phyloP scores from a whole-genome alignment of 2,888 invertebrate genomes.

The Pterobdella sp. region DNA sequence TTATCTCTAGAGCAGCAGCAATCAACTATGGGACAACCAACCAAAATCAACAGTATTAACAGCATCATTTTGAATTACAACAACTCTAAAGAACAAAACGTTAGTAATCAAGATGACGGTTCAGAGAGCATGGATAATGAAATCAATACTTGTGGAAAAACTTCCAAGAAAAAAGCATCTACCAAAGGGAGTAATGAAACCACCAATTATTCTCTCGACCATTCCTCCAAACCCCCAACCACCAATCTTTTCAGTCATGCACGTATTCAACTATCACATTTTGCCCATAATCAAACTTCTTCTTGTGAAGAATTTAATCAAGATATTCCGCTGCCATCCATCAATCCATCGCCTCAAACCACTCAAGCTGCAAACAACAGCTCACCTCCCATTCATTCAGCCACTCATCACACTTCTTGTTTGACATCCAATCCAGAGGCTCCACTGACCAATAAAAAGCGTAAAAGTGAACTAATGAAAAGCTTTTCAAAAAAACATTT shows the following conservation, averaged over 20 bases:
- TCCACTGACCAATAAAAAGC: no score
- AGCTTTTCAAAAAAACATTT: no score
- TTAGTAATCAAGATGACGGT: no score
- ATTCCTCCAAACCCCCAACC: not conserved
- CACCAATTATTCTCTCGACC: not conserved
- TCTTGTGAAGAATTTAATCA: no score
- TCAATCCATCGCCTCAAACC: not conserved
- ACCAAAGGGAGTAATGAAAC: not conserved
- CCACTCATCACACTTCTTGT: no score
- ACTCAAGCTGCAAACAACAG: not conserved
- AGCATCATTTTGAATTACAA: slow-evolving; percentile 7
- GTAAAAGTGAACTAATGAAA: no score
- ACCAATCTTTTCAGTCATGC: no score
- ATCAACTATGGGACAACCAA: not conserved
- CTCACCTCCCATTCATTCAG: not conserved
- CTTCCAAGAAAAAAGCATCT: not conserved
- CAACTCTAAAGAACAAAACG: slow-evolving; percentile 2
- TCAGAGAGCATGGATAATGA: not conserved
- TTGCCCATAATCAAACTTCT: not conserved
- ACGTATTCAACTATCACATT: no score
- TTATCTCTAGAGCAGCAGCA: slow-evolving; percentile 1
- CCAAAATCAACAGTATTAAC: not conserved
- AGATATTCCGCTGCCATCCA: not conserved
- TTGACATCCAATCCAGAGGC: no score
- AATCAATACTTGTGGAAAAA: not conserved